Percentiles rank a stretch among this genome's conserved stretches.
phyloP scores from a whole-genome alignment of 2,888 invertebrate species.

The Alviniconcha strummeri region DNA sequence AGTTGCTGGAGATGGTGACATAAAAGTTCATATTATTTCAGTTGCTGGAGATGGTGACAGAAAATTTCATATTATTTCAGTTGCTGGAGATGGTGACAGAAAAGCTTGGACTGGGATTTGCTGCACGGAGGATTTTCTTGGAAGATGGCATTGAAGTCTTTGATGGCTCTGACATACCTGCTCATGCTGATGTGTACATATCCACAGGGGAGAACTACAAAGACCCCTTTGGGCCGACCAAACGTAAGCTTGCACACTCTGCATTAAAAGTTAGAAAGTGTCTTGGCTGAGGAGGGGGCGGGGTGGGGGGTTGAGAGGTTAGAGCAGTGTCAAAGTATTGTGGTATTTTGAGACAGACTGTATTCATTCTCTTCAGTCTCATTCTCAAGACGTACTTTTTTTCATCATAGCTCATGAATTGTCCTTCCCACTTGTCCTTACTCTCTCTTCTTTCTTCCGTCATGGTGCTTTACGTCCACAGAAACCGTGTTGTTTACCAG shows the following conservation, averaged over 20 bases:
- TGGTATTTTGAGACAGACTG: too few relatives aligned
- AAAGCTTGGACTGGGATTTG: conserved; percentile 66
- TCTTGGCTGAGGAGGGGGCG: too few relatives aligned
- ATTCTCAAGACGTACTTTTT: too few relatives aligned
- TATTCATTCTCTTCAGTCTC: too few relatives aligned
- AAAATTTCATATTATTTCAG: conserved; percentile 49
- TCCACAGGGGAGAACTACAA: conserved; percentile 71
- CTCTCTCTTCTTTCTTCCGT: too few relatives aligned
- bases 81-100: conserved; percentile 70
- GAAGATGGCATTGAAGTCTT: conserved; percentile 70
- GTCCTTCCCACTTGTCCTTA: too few relatives aligned
- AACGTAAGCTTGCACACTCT: conserved; percentile 55
- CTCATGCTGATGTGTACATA: conserved; percentile 67
- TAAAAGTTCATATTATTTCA: conserved; percentile 38
- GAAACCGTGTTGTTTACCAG: too few relatives aligned
- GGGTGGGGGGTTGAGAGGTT: too few relatives aligned
- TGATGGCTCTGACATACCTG: conserved; percentile 60
- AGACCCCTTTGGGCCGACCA: conserved; percentile 64
- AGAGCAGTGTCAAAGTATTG: too few relatives aligned
- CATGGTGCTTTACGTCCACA: too few relatives aligned
- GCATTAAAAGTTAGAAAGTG: too few relatives aligned
- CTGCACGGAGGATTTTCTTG: conserved; percentile 71
- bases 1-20: background rate
- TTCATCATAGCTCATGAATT: too few relatives aligned
- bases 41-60: conserved; percentile 71